These are phyloP conservation scores for Pharmacophagus antenor DNA, from an alignment of 2,888 invertebrate species.

Conservation along the genomic window DNA sequence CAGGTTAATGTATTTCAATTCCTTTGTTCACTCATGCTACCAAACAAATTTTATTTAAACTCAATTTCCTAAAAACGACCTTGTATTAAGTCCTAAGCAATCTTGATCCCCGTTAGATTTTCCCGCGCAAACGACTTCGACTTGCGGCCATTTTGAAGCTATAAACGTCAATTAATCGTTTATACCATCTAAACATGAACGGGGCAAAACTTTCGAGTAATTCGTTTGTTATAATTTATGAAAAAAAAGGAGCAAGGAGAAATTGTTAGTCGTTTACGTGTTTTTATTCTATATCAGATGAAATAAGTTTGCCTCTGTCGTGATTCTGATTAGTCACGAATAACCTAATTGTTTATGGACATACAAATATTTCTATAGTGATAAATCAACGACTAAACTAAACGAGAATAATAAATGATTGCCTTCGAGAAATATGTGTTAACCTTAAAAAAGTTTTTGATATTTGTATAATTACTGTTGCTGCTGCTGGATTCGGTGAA, in stretches of 20 bases:
- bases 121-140: slow-evolving; percentile 31
- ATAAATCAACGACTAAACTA: too few relatives aligned
- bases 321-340: slow-evolving; percentile 23
- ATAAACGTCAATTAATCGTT: slow-evolving; percentile 30
- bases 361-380: too few relatives aligned
- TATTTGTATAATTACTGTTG: too few relatives aligned
- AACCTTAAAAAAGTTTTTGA: too few relatives aligned
- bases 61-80: slow-evolving; percentile 22
- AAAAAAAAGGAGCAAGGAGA: neutral
- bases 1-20: too few relatives aligned
- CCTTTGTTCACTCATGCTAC: neutral
- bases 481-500: too few relatives aligned
- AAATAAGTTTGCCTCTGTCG: neutral
- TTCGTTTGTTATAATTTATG: slow-evolving; percentile 25
- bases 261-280: slow-evolving; percentile 10
- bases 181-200: slow-evolving; percentile 35
- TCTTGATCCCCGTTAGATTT: slow-evolving; percentile 16
- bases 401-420: too few relatives aligned
- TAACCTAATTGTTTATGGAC: neutral
- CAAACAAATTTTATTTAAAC: slow-evolving; percentile 20
- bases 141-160: slow-evolving; percentile 28
- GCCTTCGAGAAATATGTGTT: too few relatives aligned
- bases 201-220: slow-evolving; percentile 29
- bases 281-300: slow-evolving; percentile 17
- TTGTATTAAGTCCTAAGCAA: slow-evolving; percentile 17